Evolutionary conservation across 1,140 invertebrate species (phyloP).

Genomic region (Radopholus similis): DNA sequence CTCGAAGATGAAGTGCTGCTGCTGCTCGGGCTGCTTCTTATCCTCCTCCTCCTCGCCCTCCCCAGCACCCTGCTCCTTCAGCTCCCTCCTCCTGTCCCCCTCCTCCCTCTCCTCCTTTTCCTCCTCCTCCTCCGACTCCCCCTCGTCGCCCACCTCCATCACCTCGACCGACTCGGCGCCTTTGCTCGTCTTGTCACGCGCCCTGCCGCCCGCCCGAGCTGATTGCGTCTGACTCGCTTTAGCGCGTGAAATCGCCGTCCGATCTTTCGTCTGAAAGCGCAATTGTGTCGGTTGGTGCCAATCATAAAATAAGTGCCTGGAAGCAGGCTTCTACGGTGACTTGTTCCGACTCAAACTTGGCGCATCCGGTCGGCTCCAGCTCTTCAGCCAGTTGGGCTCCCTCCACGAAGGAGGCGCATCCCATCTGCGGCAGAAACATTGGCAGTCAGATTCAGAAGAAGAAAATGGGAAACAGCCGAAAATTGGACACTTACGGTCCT

Average conservation of each 20-base stretch:
- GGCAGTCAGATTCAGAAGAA: background rate
- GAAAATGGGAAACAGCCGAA: background rate
- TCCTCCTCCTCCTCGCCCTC: slow-evolving; percentile 26
- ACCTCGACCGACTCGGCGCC: slow-evolving; percentile 8
- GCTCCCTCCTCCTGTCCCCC: slow-evolving; percentile 31
- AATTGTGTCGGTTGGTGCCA: background rate
- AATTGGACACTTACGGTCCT: slow-evolving; percentile 2
- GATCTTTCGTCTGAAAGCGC: slow-evolving; percentile 40
- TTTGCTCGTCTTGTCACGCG: slow-evolving; percentile 12
- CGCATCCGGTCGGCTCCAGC: slow-evolving; percentile 55
- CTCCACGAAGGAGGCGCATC: slow-evolving; percentile 50
- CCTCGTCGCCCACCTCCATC: slow-evolving; percentile 38
- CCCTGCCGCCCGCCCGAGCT: slow-evolving; percentile 15
- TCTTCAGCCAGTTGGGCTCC: slow-evolving; percentile 51
- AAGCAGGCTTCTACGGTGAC: slow-evolving; percentile 51
- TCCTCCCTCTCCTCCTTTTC: slow-evolving; percentile 31
- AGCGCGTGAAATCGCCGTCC: slow-evolving; percentile 40
- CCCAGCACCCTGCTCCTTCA: slow-evolving; percentile 27
- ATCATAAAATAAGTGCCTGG: slow-evolving; percentile 1
- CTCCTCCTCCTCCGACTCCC: slow-evolving; percentile 34
- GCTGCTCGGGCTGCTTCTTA: slow-evolving; percentile 20
- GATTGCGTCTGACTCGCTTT: slow-evolving; percentile 38
- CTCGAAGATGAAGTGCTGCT: slow-evolving; percentile 56
- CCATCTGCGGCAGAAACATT: slow-evolving; percentile 21
- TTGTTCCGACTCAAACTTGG: slow-evolving; percentile 48